phyloP scores from a whole-genome alignment of 2,113 vertebrate species.

The Mirounga angustirostris region DNA sequence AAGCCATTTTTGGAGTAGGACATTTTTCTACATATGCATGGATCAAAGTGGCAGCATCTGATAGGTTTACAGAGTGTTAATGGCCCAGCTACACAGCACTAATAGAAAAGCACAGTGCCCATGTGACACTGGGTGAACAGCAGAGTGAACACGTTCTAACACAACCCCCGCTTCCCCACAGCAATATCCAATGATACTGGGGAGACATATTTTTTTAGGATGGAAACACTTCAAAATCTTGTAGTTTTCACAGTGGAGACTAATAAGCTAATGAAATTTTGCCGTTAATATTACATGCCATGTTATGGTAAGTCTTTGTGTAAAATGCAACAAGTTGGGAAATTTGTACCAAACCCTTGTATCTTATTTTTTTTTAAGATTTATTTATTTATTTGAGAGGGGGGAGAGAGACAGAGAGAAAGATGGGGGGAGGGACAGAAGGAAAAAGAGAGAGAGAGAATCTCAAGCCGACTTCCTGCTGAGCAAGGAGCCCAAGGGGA shows the following conservation, averaged over 20 bases:
- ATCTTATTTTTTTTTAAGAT: background rate
- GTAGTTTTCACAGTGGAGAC: background rate
- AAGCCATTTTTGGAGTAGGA: background rate
- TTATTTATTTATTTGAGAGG: background rate
- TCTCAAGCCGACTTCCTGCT: background rate
- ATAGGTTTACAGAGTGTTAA: background rate
- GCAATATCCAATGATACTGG: background rate
- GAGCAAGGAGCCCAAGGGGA: background rate
- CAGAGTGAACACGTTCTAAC: fast-evolving
- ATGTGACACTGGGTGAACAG: fast-evolving
- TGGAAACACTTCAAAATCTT: background rate
- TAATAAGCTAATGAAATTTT: background rate
- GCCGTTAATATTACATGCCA: background rate
- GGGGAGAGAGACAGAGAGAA: too few relatives aligned
- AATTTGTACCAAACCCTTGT: background rate
- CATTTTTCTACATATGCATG: background rate
- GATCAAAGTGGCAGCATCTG: background rate
- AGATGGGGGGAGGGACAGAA: background rate
- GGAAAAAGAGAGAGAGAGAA: background rate
- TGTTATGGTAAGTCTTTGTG: background rate
- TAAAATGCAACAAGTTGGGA: background rate
- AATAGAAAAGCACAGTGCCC: background rate
- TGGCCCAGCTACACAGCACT: fast-evolving
- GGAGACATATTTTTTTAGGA: background rate
- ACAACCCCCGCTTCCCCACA: fast-evolving